Percentiles rank a stretch among this genome's conserved stretches.
These are phyloP conservation scores for Scolopax mira DNA, from an alignment of 2,113 vertebrate species.

Conservation along the genomic window DNA sequence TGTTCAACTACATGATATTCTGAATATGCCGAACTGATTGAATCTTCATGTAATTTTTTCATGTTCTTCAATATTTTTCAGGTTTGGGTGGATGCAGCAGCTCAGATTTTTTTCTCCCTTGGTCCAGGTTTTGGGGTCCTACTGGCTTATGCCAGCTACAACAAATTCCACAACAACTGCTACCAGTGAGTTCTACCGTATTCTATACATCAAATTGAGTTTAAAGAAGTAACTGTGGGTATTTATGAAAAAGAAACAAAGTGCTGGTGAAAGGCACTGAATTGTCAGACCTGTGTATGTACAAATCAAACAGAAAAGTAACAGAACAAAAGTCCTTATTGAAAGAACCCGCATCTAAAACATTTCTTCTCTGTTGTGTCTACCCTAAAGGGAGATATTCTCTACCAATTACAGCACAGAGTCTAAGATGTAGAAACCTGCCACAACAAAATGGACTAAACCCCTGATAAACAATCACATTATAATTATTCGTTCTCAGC, in stretches of 20 bases:
- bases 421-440: not conserved
- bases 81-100: conserved; percentile 98
- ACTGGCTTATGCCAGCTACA: conserved; percentile 96
- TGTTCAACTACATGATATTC: not conserved
- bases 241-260: not conserved
- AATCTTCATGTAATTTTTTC: not conserved
- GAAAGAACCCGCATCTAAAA: not conserved
- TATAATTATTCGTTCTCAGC: not conserved
- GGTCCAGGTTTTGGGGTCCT: conserved; percentile 97
- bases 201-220: not conserved
- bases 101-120: conserved; percentile 98
- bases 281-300: not conserved
- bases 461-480: not conserved
- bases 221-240: not conserved
- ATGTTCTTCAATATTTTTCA: conserved; percentile 62
- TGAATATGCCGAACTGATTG: not conserved
- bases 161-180: conserved; percentile 98
- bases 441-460: not conserved
- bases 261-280: not conserved
- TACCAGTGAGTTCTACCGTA: conserved; percentile 86
- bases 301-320: not conserved
- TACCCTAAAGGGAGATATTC: not conserved
- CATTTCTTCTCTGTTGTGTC: not conserved
- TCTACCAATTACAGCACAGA: not conserved
- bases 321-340: not conserved